Conservation (phyloP, 2,888 invertebrate genomes). For the Limnephilus rhombicus region DNA sequence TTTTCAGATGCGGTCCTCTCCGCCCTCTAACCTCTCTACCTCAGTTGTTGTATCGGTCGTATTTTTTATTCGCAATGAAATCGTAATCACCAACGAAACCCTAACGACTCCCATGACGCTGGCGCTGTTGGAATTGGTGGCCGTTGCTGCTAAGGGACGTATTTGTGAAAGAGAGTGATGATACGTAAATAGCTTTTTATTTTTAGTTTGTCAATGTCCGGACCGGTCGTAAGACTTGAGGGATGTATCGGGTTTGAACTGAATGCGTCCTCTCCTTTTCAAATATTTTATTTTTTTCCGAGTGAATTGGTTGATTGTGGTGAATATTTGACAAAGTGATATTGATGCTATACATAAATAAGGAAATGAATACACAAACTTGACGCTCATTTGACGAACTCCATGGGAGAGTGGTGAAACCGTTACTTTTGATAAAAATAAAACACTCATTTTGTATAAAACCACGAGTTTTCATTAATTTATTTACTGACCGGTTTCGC, state of each 20-base stretch:
- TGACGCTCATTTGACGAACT: neutral
- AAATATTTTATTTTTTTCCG: neutral
- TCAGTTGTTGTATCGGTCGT: neutral
- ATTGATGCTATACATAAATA: neutral
- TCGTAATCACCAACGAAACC: neutral
- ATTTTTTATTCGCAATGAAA: slow-evolving; percentile 20
- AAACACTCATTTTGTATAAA: too few species aligned
- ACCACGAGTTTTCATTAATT: too few species aligned
- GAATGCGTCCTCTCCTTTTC: neutral
- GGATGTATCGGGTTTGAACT: neutral
- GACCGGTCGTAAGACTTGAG: neutral
- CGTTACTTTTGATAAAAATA: neutral
- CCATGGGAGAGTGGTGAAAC: neutral
- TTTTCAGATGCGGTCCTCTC: neutral
- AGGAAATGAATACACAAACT: neutral
- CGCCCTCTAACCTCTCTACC: neutral
- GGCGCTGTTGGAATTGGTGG: neutral
- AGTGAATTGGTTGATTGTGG: neutral
- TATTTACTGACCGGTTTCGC: too few species aligned
- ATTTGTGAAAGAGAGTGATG: neutral
- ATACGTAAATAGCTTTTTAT: slow-evolving; percentile 24
- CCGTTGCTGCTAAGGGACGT: neutral
- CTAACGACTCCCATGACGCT: neutral
- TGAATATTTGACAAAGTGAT: neutral
- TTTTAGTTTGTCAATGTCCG: slow-evolving; percentile 20